Evolutionary conservation across 2,113 vertebrate genomes (phyloP).

Genomic region (Steatornis caripensis): DNA sequence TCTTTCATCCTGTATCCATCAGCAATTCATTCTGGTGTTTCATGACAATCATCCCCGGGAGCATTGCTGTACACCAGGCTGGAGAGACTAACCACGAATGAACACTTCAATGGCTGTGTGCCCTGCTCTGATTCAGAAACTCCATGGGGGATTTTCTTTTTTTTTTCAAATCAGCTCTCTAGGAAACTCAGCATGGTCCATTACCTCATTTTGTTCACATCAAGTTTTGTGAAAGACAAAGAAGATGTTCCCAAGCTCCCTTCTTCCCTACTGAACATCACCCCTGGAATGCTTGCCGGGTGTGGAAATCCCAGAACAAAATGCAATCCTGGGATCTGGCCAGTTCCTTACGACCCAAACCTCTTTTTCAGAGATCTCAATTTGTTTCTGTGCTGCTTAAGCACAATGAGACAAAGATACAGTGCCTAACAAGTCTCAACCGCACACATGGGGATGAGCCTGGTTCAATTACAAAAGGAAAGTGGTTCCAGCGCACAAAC

Average conservation of each 20-base stretch:
- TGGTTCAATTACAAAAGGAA: slow-evolving; percentile 33
- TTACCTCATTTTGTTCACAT: not conserved
- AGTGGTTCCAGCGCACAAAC: not conserved
- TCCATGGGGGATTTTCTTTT: not conserved
- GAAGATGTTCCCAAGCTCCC: not conserved
- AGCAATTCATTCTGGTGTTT: not conserved
- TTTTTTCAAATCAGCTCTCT: not conserved
- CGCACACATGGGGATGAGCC: not conserved
- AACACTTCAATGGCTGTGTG: not conserved
- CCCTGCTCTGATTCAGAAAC: not conserved
- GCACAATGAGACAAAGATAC: not conserved
- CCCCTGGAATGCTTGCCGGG: not conserved
- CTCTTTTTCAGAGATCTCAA: not conserved
- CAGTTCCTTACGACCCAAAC: not conserved
- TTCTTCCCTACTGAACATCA: not conserved
- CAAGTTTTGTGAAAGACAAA: not conserved
- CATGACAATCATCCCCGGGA: not conserved
- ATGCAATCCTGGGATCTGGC: not conserved
- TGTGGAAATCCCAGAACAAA: not conserved
- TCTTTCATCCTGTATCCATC: not conserved
- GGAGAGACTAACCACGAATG: not conserved
- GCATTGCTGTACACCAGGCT: not conserved
- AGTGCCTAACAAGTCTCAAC: not conserved
- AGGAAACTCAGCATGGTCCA: not conserved
- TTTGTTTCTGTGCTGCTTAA: not conserved